A percentile compares a stretch with the other conserved stretches of the same genome.
Evolutionary conservation across 1,140 invertebrate species (phyloP).

Genomic region (Bathynomus jamesi): DNA sequence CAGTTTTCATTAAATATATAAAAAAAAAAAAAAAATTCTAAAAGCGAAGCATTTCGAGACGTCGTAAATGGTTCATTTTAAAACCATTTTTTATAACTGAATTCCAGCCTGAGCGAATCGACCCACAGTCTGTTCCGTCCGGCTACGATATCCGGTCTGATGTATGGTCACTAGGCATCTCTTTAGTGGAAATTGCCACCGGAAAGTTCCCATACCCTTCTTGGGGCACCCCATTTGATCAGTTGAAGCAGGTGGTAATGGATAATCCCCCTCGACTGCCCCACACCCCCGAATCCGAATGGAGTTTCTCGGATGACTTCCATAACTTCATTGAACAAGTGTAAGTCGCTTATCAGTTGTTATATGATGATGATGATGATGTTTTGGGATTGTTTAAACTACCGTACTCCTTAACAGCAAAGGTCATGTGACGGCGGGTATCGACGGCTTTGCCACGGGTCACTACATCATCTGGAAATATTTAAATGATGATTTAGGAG

Average conservation of each 20-base stretch:
- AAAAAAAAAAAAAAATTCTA: no score
- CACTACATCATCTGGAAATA: no score
- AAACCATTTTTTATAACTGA: no score
- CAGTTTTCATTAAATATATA: no score
- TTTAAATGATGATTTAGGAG: no score
- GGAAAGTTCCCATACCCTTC: constrained; percentile 62
- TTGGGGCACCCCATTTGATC: constrained; percentile 88
- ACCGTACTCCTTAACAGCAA: no score
- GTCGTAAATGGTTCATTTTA: no score
- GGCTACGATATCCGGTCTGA: constrained; percentile 93
- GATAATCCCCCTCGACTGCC: constrained; percentile 71
- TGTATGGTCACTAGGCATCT: constrained; percentile 93
- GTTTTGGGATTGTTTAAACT: no score
- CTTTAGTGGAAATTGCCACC: constrained; percentile 78
- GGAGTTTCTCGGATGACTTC: constrained; percentile 29
- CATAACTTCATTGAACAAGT: constrained; percentile 37
- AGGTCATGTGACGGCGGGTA: no score
- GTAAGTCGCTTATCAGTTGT: constrained; percentile 32
- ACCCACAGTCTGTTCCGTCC: constrained; percentile 56
- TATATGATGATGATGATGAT: no score
- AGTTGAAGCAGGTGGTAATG: constrained; percentile 83
- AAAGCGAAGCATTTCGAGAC: no score
- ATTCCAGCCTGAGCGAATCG: constrained; percentile 91
- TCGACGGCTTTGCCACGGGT: no score
- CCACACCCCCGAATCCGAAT: constrained; percentile 38